Percentiles rank a stretch among this genome's conserved stretches.
Conservation (phyloP, 2,113 vertebrate genomes). For the Bos javanicus region DNA sequence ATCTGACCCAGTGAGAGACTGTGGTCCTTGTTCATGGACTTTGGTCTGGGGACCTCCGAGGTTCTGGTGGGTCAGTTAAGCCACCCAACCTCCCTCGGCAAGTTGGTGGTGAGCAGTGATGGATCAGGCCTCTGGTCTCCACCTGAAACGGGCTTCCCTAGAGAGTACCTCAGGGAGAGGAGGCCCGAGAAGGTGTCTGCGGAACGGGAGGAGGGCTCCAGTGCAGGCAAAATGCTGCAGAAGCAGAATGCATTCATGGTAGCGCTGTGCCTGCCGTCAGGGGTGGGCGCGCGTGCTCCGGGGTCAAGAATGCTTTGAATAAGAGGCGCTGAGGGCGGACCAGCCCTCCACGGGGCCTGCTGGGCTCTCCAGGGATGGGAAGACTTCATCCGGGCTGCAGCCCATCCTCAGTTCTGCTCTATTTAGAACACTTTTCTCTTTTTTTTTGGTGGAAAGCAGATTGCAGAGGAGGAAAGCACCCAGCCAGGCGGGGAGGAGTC, state of each 20-base stretch:
- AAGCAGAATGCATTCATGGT: slow-evolving; percentile 13
- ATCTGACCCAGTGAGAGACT: accelerated
- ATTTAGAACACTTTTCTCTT: slow-evolving; percentile 41
- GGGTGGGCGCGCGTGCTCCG: not conserved
- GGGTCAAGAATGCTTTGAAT: slow-evolving; percentile 55
- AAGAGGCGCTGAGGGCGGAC: not conserved
- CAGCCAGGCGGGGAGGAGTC: not conserved
- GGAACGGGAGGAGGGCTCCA: not conserved
- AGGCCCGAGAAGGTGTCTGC: not conserved
- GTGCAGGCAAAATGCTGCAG: not conserved
- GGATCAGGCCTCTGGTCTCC: not conserved
- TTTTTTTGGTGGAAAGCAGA: slow-evolving; percentile 7
- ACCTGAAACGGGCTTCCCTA: not conserved
- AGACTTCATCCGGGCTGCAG: not conserved
- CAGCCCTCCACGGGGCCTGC: not conserved
- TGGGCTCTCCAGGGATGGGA: not conserved
- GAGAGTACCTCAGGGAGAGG: not conserved
- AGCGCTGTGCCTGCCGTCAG: not conserved
- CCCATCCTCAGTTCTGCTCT: slow-evolving; percentile 56
- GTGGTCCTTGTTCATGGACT: not conserved
- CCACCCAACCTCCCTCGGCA: accelerated
- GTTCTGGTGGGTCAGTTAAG: not conserved
- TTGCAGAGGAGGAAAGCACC: not conserved
- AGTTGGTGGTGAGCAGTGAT: accelerated
- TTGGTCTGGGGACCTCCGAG: accelerated